Evolutionary conservation across 2,797 vertebrate genomes (phyloP).

Genomic region (Triplophysa yarkandensis): DNA sequence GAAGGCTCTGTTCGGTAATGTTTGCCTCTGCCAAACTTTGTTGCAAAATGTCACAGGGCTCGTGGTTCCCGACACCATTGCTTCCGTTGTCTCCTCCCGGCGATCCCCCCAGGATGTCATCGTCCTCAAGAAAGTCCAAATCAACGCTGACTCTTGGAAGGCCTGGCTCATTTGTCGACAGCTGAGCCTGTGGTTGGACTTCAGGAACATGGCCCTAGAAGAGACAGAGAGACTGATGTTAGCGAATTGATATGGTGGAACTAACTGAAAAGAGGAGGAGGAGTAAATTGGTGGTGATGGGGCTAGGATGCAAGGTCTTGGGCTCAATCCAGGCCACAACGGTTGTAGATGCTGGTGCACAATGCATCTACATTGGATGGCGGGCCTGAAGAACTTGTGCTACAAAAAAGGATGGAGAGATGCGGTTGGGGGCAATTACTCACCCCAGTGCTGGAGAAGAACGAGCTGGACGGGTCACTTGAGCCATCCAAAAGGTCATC

Average conservation of each 20-base stretch:
- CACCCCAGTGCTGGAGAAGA: slow-evolving; percentile 93
- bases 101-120: slow-evolving; percentile 92
- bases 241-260: not conserved
- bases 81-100: slow-evolving; percentile 73
- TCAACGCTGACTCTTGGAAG: slow-evolving; percentile 88
- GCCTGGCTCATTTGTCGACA: slow-evolving; percentile 77
- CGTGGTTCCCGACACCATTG: slow-evolving; percentile 78
- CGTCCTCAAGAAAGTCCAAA: slow-evolving; percentile 95
- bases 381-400: slow-evolving; percentile 65
- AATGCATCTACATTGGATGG: slow-evolving; percentile 68
- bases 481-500: slow-evolving; percentile 97
- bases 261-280: slow-evolving; percentile 15
- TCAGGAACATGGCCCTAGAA: slow-evolving; percentile 89
- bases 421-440: slow-evolving; percentile 70
- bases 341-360: slow-evolving; percentile 30
- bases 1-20: slow-evolving; percentile 94
- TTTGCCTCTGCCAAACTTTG: slow-evolving; percentile 96
- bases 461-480: slow-evolving; percentile 91
- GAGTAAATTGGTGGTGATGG: slow-evolving; percentile 21
- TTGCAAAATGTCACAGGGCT: slow-evolving; percentile 95
- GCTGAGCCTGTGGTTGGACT: slow-evolving; percentile 75
- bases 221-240: slow-evolving; percentile 34
- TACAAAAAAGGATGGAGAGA: slow-evolving; percentile 65
- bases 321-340: not conserved
- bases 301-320: slow-evolving; percentile 35